A percentile compares a stretch with the other conserved stretches of the same genome.
Evolutionary conservation across 2,797 vertebrate species (phyloP).

Genomic region (Leptatherina wallacei): DNA sequence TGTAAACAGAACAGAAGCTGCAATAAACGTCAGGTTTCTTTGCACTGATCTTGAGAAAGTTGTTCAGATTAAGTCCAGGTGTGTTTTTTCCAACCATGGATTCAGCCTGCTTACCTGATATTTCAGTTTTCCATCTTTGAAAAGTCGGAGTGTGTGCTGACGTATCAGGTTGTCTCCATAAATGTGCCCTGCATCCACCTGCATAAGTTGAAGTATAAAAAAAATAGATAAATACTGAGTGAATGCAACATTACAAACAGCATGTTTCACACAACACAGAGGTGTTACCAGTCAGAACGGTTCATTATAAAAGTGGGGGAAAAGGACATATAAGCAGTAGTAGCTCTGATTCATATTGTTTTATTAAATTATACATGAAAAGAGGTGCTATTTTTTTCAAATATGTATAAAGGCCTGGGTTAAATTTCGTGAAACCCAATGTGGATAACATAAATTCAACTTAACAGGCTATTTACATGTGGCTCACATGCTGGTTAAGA

Average conservation of each 20-base stretch:
- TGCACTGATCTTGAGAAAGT: background rate
- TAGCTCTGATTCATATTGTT: background rate
- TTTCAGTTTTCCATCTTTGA: constrained; percentile 93
- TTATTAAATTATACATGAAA: background rate
- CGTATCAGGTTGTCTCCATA: constrained; percentile 92
- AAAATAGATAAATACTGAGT: background rate
- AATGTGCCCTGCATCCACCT: constrained; percentile 95
- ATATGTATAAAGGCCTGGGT: background rate
- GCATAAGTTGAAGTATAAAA: constrained; percentile 4
- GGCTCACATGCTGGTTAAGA: too few relatives aligned
- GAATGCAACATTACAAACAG: background rate
- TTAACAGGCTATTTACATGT: background rate
- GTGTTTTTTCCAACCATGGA: background rate
- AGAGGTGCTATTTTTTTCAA: background rate
- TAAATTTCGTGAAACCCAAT: background rate
- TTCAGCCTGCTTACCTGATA: constrained; percentile 87
- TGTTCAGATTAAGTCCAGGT: background rate
- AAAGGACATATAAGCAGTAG: too few relatives aligned
- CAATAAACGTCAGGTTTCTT: background rate
- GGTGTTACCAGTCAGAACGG: background rate
- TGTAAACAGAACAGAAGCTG: background rate
- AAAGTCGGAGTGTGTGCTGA: constrained; percentile 90
- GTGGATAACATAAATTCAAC: background rate
- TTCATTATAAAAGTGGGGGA: background rate
- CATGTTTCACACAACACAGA: background rate